Percentiles rank a stretch among this genome's conserved stretches.
phyloP scores from a whole-genome alignment of 35 echinoderm and acorn worm species.

The Amphiura filiformis region DNA sequence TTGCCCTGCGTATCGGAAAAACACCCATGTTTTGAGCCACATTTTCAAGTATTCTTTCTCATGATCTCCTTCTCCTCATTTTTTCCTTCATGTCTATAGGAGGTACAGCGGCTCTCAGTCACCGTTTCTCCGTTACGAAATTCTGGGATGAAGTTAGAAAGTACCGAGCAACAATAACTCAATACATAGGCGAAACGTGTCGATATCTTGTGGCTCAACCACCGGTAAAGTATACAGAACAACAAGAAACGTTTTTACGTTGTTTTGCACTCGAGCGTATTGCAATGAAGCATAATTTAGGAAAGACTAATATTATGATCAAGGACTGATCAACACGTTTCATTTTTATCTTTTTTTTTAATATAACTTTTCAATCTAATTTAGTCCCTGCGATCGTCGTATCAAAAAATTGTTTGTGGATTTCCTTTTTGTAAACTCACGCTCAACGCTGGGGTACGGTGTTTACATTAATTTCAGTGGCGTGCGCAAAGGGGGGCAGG shows the following conservation, averaged over 20 bases:
- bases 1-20: too few species aligned
- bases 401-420: too few species aligned
- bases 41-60: background rate
- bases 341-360: too few species aligned
- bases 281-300: background rate
- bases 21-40: background rate
- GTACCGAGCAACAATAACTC: constrained; percentile 60
- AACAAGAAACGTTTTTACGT: background rate
- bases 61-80: background rate
- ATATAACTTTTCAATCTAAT: too few species aligned
- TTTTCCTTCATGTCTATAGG: background rate
- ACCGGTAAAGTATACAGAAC: too few species aligned
- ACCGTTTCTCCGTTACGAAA: constrained; percentile 47
- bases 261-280: background rate
- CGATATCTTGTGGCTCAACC: constrained; percentile 69
- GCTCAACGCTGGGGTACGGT: too few species aligned
- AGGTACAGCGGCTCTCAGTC: background rate
- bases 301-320: background rate
- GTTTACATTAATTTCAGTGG: too few species aligned
- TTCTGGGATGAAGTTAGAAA: constrained; percentile 81
- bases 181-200: constrained; percentile 82
- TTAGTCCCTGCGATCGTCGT: too few species aligned
- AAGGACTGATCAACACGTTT: too few species aligned
- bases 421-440: too few species aligned
- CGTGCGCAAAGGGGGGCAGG: too few species aligned